A percentile compares a stretch with the other conserved stretches of the same genome.
Evolutionary conservation across 1,140 invertebrate species (phyloP).

Genomic region (Venturia canescens): DNA sequence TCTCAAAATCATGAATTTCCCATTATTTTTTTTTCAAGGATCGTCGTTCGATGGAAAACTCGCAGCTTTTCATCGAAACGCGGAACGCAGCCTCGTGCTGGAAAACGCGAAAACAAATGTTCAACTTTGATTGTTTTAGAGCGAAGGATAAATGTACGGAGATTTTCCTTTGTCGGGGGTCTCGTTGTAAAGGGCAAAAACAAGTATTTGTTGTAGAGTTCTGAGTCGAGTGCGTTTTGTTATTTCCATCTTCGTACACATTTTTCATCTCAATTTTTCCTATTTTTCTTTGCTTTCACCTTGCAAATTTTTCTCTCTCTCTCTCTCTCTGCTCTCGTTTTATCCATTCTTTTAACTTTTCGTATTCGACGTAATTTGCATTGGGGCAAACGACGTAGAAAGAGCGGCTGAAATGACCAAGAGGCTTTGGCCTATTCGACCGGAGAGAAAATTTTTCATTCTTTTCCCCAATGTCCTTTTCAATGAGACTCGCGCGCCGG

Average conservation of each 20-base stretch:
- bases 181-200: neutral
- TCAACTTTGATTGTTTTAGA: no score
- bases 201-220: neutral
- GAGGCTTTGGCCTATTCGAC: constrained; percentile 12
- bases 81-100: no score
- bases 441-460: neutral
- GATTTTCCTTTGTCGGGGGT: no score
- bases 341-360: neutral
- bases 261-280: neutral
- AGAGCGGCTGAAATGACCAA: neutral
- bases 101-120: no score
- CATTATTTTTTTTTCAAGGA: no score
- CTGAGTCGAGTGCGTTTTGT: neutral
- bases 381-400: neutral
- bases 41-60: no score
- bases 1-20: no score
- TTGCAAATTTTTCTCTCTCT: neutral
- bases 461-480: neutral
- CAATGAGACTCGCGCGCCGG: neutral
- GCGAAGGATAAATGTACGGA: no score
- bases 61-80: no score
- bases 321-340: neutral
- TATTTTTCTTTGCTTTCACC: neutral
- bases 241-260: neutral
- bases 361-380: constrained; percentile 10